A percentile compares a stretch with the other conserved stretches of the same genome.
phyloP scores from a whole-genome alignment of 2,797 vertebrate genomes.

The Gymnodraco acuticeps region DNA sequence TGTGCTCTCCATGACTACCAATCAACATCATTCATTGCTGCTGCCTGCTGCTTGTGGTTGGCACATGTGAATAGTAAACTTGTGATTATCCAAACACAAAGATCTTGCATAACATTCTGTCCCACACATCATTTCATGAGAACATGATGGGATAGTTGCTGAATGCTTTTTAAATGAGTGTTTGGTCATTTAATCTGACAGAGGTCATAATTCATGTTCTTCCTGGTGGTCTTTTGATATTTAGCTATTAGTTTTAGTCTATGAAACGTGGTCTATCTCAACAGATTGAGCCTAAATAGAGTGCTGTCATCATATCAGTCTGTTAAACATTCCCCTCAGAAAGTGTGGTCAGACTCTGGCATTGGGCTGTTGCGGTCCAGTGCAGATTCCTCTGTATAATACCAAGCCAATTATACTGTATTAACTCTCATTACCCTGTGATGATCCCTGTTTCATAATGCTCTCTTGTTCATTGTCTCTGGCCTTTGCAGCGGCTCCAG shows the following conservation, averaged over 20 bases:
- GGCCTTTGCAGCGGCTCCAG: constrained; percentile 32
- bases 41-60: constrained; percentile 38
- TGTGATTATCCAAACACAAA: constrained; percentile 35
- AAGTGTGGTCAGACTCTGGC: constrained; percentile 25
- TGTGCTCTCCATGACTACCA: constrained; percentile 31
- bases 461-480: constrained; percentile 61
- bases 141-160: background rate
- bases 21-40: constrained; percentile 42
- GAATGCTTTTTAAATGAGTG: constrained; percentile 5
- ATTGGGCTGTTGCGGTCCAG: constrained; percentile 42
- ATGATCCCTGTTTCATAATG: constrained; percentile 55
- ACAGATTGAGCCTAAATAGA: constrained; percentile 24
- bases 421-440: constrained; percentile 71
- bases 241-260: background rate
- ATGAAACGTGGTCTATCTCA: constrained; percentile 28
- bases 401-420: constrained; percentile 54
- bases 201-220: constrained; percentile 20
- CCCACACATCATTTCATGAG: constrained; percentile 10
- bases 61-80: constrained; percentile 48
- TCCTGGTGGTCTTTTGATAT: constrained; percentile 34
- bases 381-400: constrained; percentile 64
- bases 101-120: constrained; percentile 40
- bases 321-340: constrained; percentile 31
- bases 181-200: background rate
- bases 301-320: constrained; percentile 36